phyloP scores from a whole-genome alignment of 2,888 invertebrate species.

The Pteria penguin region DNA sequence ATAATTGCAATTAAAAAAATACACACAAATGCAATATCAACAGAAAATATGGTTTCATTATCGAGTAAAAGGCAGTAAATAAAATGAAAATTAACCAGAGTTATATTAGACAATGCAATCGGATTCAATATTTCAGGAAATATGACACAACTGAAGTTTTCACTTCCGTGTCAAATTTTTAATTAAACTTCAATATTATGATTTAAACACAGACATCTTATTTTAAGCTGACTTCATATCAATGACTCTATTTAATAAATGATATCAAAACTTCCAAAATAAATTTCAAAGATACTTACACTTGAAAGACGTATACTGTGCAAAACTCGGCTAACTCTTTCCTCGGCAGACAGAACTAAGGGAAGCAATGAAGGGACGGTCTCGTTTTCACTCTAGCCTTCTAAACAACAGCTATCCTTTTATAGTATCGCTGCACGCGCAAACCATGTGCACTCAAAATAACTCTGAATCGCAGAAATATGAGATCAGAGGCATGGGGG shows the following conservation, averaged over 20 bases:
- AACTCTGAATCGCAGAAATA: neutral
- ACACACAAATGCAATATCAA: no score
- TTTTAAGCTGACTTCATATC: no score
- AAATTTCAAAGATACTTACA: neutral
- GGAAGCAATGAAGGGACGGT: neutral
- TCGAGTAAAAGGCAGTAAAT: no score
- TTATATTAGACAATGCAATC: no score
- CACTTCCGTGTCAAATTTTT: no score
- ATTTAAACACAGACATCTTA: neutral
- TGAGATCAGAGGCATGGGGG: neutral
- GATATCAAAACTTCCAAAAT: neutral
- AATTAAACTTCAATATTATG: neutral
- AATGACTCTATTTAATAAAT: neutral
- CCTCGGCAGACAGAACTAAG: neutral
- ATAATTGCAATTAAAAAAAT: no score
- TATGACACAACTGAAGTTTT: no score
- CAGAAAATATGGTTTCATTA: no score
- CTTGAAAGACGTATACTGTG: neutral
- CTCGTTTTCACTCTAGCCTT: neutral
- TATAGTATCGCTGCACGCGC: neutral
- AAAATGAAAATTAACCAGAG: no score
- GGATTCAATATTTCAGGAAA: no score
- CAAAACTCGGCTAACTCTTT: neutral
- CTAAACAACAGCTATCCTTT: neutral
- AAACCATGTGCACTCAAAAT: neutral